Base-by-base conservation (phyloP, 2,113 vertebrate genomes). In the Irena cyanogastra region DNA sequence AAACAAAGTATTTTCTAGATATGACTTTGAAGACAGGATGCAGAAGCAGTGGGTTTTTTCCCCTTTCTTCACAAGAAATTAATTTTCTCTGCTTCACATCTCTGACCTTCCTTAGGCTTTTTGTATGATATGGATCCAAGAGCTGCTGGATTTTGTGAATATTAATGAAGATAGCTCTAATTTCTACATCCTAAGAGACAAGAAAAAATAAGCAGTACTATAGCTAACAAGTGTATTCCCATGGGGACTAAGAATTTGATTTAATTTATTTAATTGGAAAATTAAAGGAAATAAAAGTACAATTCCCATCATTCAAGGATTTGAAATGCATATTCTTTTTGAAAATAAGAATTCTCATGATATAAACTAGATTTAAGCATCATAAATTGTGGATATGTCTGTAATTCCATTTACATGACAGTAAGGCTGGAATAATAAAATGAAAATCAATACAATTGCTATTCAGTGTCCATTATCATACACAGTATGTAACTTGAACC, bases 251-350 rank as follows among this genome's bases (percentile, higher is more conserved):
- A 87, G 45, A 92, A 81, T 72, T 93, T 94, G 49, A 94, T 95
- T 91, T 88, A 66, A 69, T 80, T 91, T 94, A 52, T 87, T 94
- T 89, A 93, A 94, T 42, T 89, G 31, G 23, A 90, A 95, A 97
- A 97, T 90, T 94, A 84, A 93, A 91, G 69, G 75, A 96, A 97
- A 91, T 49, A 42, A 94, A 93, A 82, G 57, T 37, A 35, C 11
- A 56, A 24, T 71, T 76, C 86, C 24, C 70, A 52, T 31, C 13
- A 35, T 60, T 89, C 71, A 94, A 94, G 14, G 35, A 81, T 39
- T 70, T 93, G 31, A 96, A 84, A 65, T 41, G 27, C 11, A 52
- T 86, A 30, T 70, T 66, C 20, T 68, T 3, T 83, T 61, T 9
- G 18, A 83, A 95, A 35, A 53, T 16, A 82, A 75, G 20, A 54